Conservation (phyloP, 2,113 vertebrate species). For the Craseonycteris thonglongyai region DNA sequence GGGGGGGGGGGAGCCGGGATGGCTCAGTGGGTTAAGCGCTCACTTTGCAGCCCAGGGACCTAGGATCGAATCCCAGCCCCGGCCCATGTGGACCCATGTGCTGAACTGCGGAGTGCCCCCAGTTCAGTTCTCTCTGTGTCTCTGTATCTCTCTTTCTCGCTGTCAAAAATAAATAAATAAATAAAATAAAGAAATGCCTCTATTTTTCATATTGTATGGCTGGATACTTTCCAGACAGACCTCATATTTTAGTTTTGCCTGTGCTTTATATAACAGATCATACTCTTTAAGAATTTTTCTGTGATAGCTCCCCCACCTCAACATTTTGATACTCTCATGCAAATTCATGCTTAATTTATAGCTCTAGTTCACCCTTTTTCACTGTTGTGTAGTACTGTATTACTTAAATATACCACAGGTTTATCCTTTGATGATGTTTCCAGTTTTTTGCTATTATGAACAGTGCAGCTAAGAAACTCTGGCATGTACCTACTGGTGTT, state of each 20-base stretch:
- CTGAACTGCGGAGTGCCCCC: too few species aligned
- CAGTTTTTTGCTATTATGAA: not conserved
- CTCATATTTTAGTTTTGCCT: not conserved
- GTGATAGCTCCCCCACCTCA: not conserved
- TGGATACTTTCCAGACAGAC: too few species aligned
- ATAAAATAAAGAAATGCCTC: too few species aligned
- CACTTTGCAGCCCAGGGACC: too few species aligned
- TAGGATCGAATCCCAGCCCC: too few species aligned
- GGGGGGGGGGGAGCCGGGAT: too few species aligned
- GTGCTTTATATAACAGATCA: not conserved
- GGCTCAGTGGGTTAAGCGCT: too few species aligned
- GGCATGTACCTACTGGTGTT: not conserved
- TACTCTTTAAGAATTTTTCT: not conserved
- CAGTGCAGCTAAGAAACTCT: not conserved
- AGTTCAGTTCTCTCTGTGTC: too few species aligned
- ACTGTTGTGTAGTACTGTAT: not conserved
- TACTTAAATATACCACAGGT: not conserved
- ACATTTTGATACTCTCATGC: not conserved
- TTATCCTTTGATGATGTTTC: not conserved
- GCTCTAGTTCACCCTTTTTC: not conserved
- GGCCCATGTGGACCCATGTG: too few species aligned
- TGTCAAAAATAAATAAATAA: too few species aligned
- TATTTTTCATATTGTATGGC: too few species aligned
- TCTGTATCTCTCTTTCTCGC: too few species aligned
- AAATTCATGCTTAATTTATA: not conserved